Evolutionary conservation across 2,113 vertebrate genomes (phyloP), one percentile per base, ranked within the genome.

Genomic region (Indri indri): DNA sequence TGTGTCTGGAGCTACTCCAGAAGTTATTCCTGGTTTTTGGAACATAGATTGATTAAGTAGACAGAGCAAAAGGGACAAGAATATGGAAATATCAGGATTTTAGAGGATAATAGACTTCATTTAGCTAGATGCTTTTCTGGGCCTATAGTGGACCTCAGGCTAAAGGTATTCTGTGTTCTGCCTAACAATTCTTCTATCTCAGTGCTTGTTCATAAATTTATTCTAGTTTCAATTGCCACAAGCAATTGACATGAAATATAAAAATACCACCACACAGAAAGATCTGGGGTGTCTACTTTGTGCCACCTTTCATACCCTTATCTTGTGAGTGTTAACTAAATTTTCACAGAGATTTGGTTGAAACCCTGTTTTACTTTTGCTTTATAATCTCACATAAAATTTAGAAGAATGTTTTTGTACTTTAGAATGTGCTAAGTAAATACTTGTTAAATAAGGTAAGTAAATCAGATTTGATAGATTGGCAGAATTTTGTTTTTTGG

Each of bases 391-490:
- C 59, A 85, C 11, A 73, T 65, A 79, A 50, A 65, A 94, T 73
- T 22, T 59, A 87, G 37, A 80, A 42, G 37, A 70, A 7, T 68
- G 0, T 57, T 96, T 94, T 90, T 42, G 7, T 5, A 25, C 14
- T 77, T 85, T 50, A 54, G 23, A 63, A 92, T 70, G 23, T 65
- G 40, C 47, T 63, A 59, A 76, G 68, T 42, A 73, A 54, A 66
- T 32, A 74, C 91, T 88, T 94, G 6, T 57, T 91, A 63, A 68
- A 77, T 93, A 32, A 88, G n/a, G 8, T 74, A 88, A 17, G 27
- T 83, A 63, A 92, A 81, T 70, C 85, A 65, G 23, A 82, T 93
- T 77, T 88, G 45, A 70, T 73, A 88, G 40, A 91, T 54, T 70
- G 18, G n/a, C 32, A 47, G 37, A 14, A 37, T n/a, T 86, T 40